Conservation (phyloP, 2,888 invertebrate species). For the Frankliniella fusca region DNA sequence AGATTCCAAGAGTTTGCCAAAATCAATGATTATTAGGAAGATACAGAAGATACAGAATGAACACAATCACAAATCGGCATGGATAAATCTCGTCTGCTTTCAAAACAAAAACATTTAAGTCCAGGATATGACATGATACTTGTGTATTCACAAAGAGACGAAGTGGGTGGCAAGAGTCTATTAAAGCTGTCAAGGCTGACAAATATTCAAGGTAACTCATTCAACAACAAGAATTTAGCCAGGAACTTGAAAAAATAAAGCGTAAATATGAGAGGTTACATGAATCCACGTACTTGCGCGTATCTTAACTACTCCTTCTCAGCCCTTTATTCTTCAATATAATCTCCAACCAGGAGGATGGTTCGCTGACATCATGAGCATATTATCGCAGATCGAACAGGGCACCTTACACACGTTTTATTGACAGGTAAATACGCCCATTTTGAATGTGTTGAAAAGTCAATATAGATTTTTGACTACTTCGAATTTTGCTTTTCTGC, state of each 20-base stretch:
- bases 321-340: not conserved
- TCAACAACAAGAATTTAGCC: not conserved
- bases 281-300: not conserved
- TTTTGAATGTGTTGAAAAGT: constrained; percentile 13
- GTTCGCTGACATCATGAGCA: not conserved
- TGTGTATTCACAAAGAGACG: not conserved
- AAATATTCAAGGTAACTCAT: not conserved
- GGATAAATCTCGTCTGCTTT: constrained; percentile 15
- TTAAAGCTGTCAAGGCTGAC: too few species aligned
- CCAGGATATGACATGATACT: not conserved
- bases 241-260: not conserved
- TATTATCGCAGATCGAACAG: not conserved
- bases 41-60: too few species aligned
- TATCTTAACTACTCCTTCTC: not conserved
- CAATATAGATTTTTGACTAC: constrained; percentile 23
- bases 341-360: not conserved
- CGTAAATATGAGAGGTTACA: constrained; percentile 6
- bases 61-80: not conserved
- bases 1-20: not conserved
- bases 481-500: constrained; percentile 3
- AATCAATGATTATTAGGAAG: not conserved
- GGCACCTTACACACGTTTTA: not conserved
- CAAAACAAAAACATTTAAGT: constrained; percentile 14
- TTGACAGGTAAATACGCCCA: not conserved
- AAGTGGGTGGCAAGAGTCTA: not conserved